Evolutionary conservation across 2,113 vertebrate species (phyloP), one percentile per base, ranked within the genome.

Genomic region (Myiozetetes cayanensis): DNA sequence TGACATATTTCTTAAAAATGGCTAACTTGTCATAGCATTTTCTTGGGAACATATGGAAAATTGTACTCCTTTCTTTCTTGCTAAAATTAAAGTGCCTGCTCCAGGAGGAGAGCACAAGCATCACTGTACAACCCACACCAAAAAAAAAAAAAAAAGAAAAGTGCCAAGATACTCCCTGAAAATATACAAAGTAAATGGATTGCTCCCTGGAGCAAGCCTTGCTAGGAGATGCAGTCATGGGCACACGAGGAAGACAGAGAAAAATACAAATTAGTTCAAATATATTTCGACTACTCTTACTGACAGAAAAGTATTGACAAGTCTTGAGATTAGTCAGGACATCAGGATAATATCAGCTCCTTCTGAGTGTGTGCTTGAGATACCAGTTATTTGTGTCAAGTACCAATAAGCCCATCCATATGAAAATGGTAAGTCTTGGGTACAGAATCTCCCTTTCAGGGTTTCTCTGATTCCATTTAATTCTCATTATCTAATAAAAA

Each of bases 301-400:
- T 39, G 52, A 35, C 37, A 91, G 39, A 20, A 82, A 55, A 72
- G 21, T 11, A 55, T 16, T 9, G 41, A 21, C 4, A 39, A 27
- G 16, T 16, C 25, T 75, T 68, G 35, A 55, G 33, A 33, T 5
- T 23, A 33, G 10, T 47, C 24, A 43, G 33, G 27, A 33, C 10
- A 75, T 19, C 44, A 47, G 47, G 33, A 55, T 37, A 47, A 55
- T 3, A 9, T 19, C 2, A 12, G 3, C 31, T 9, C 4, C 25
- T 82, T 56, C n/a, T 5, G 3, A 44, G 9, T 6, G 3, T 9
- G 66, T 20, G n/a, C 18, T 52, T 37, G 65, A 91, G 6, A 15
- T 4, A 44, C 1, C 50, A n/a, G 5, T 18, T 30, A 17, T 24
- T 13, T 39, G 24, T 11, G 20, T 1, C 1, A 1, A 68, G 31